phyloP scores from a whole-genome alignment of 2,888 invertebrate species.

The Hartigia nigra region DNA sequence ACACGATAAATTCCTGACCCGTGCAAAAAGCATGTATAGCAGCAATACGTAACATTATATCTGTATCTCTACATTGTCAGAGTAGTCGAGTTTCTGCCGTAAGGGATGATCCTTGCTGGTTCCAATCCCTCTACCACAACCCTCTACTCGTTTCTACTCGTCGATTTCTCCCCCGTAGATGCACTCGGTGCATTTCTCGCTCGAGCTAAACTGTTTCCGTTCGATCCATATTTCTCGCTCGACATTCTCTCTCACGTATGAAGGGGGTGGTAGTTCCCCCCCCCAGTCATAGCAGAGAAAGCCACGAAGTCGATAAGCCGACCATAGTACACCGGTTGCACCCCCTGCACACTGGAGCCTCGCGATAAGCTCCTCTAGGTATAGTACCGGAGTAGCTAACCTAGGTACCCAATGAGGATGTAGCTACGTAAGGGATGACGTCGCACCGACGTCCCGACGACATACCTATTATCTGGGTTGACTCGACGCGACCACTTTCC shows the following conservation, averaged over 20 bases:
- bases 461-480: background rate
- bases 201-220: background rate
- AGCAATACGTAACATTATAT: background rate
- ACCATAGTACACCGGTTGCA: constrained; percentile 23
- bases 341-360: constrained; percentile 43
- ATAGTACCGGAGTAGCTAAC: background rate
- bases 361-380: constrained; percentile 48
- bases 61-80: background rate
- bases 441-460: background rate
- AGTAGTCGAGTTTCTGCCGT: background rate
- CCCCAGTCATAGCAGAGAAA: background rate
- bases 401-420: background rate
- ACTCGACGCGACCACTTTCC: background rate
- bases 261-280: background rate
- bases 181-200: background rate
- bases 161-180: background rate
- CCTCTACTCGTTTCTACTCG: background rate
- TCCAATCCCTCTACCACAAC: background rate
- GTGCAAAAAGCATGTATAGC: background rate
- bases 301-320: constrained; percentile 53
- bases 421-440: background rate
- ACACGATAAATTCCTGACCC: background rate
- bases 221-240: background rate
- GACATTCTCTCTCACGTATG: background rate
- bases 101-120: background rate